Percentiles rank a stretch among this genome's conserved stretches.
Evolutionary conservation across 2,797 vertebrate species (phyloP).

Genomic region (Chlorospingus semifuscus): DNA sequence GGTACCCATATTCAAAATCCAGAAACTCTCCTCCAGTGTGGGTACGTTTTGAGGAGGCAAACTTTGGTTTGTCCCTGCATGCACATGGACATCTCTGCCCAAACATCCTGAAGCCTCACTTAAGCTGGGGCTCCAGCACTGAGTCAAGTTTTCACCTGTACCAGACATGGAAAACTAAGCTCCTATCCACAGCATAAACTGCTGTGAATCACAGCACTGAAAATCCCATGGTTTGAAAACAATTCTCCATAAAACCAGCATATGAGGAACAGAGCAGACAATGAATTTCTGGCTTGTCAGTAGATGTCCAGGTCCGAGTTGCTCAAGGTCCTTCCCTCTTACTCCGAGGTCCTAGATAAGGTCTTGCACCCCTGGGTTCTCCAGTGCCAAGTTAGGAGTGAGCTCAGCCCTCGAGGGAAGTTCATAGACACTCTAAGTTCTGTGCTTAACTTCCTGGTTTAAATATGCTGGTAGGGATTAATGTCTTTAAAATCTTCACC

Average conservation of each 20-base stretch:
- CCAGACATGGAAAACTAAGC: neutral
- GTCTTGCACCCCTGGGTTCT: neutral
- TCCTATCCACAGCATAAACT: neutral
- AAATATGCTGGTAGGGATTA: neutral
- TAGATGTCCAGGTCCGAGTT: neutral
- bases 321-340: neutral
- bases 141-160: neutral
- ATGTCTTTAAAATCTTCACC: neutral
- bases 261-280: neutral
- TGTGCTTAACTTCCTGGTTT: neutral
- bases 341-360: accelerated
- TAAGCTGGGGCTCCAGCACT: neutral
- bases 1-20: neutral
- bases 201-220: neutral
- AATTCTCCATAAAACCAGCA: accelerated
- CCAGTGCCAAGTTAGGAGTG: neutral
- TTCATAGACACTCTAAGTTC: neutral
- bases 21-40: neutral
- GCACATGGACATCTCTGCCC: neutral
- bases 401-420: neutral
- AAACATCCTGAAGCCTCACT: neutral
- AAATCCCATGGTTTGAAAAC: neutral
- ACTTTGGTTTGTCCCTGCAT: neutral
- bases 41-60: neutral
- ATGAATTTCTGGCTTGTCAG: neutral